These are phyloP conservation scores for Ifrita kowaldi DNA, from an alignment of 2,113 vertebrate genomes.

Conservation along the genomic window DNA sequence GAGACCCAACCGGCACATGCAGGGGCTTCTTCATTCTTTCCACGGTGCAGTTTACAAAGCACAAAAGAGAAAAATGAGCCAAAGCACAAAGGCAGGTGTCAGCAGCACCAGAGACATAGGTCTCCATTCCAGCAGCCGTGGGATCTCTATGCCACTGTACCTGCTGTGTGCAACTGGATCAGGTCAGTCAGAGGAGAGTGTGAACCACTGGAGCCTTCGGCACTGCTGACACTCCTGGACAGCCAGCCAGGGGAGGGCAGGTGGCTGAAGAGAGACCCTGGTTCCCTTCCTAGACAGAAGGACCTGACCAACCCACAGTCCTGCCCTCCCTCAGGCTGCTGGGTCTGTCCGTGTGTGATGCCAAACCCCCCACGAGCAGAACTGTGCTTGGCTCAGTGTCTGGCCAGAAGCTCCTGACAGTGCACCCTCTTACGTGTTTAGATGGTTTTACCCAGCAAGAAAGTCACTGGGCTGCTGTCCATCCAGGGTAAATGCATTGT, in stretches of 20 bases:
- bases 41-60: background rate
- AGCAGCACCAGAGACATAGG: background rate
- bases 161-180: background rate
- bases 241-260: background rate
- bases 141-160: background rate
- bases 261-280: background rate
- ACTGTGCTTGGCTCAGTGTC: fast-evolving
- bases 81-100: background rate
- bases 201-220: background rate
- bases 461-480: background rate
- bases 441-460: background rate
- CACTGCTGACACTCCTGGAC: background rate
- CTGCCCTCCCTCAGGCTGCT: background rate
- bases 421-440: fast-evolving
- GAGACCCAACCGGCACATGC: background rate
- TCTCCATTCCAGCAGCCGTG: background rate
- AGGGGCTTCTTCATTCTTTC: background rate
- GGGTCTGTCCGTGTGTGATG: fast-evolving
- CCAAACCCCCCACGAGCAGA: background rate
- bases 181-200: background rate
- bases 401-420: background rate
- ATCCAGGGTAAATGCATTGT: background rate
- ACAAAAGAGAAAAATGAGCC: background rate
- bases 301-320: fast-evolving
- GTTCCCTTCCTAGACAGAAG: background rate